These are phyloP conservation scores for Phasia obesa DNA, from an alignment of 2,888 invertebrate genomes.

Conservation along the genomic window DNA sequence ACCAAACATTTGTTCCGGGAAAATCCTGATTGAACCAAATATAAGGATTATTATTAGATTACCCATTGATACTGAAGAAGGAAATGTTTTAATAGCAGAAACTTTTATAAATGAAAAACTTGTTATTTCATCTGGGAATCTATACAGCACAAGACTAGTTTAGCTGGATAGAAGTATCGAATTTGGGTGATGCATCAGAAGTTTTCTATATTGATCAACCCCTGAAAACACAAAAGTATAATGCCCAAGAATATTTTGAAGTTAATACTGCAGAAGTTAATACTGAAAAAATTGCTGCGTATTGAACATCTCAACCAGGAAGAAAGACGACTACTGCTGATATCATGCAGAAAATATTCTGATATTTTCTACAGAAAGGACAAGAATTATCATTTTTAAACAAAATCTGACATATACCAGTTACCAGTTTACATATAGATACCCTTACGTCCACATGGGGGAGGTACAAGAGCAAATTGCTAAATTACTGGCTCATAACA, in stretches of 20 bases:
- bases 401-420: conserved; percentile 9
- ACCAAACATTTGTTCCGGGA: conserved; percentile 48
- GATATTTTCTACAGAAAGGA: conserved; percentile 15
- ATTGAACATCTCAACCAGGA: neutral
- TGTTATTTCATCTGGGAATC: conserved; percentile 37
- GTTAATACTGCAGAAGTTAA: conserved; percentile 13
- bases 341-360: conserved; percentile 24
- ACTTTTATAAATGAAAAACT: conserved; percentile 7
- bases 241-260: neutral
- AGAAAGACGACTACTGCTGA: neutral
- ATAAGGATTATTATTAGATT: conserved; percentile 11
- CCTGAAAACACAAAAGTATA: conserved; percentile 23
- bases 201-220: conserved; percentile 22
- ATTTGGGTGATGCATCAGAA: conserved; percentile 16
- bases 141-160: conserved; percentile 27
- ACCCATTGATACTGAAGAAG: conserved; percentile 15
- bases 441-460: neutral
- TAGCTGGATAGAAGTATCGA: conserved; percentile 25
- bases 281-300: neutral
- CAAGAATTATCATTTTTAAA: neutral
- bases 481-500: too few species aligned
- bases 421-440: conserved; percentile 9
- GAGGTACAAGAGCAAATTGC: neutral
- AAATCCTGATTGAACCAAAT: conserved; percentile 35
- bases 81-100: conserved; percentile 9